These are phyloP conservation scores for Ormyrus labotus DNA, from an alignment of 2,888 invertebrate genomes.

Conservation along the genomic window DNA sequence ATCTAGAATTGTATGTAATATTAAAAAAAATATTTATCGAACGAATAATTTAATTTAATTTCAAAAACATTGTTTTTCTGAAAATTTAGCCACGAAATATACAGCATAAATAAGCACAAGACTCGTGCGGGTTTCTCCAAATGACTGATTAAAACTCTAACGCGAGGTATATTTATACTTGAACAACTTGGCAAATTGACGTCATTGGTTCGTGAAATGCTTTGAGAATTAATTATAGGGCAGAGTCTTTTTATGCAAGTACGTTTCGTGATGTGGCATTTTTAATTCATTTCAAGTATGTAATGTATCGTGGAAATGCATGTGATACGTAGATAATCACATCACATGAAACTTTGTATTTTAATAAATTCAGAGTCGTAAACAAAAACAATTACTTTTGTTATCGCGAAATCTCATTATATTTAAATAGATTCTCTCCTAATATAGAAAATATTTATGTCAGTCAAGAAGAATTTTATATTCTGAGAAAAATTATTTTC, in stretches of 20 bases:
- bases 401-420: constrained; percentile 10
- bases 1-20: too few relatives aligned
- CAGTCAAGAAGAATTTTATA: neutral
- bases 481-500: neutral
- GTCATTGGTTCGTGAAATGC: constrained; percentile 32
- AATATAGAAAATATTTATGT: constrained; percentile 17
- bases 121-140: constrained; percentile 45
- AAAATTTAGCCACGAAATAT: constrained; percentile 2
- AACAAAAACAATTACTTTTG: constrained; percentile 26
- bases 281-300: constrained; percentile 17
- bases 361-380: constrained; percentile 6
- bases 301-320: constrained; percentile 11
- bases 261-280: constrained; percentile 32
- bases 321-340: neutral
- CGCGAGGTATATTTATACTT: constrained; percentile 48
- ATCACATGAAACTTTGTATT: constrained; percentile 8
- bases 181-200: constrained; percentile 27
- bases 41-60: neutral
- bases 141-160: constrained; percentile 52
- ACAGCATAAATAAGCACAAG: constrained; percentile 22
- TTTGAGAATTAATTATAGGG: constrained; percentile 28
- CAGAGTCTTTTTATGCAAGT: constrained; percentile 14
- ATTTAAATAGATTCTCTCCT: constrained; percentile 34
- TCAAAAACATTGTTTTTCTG: constrained; percentile 36
- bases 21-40: constrained; percentile 24